These are phyloP conservation scores for Euplagia quadripunctaria DNA, from an alignment of 2,888 invertebrate genomes.

Conservation along the genomic window DNA sequence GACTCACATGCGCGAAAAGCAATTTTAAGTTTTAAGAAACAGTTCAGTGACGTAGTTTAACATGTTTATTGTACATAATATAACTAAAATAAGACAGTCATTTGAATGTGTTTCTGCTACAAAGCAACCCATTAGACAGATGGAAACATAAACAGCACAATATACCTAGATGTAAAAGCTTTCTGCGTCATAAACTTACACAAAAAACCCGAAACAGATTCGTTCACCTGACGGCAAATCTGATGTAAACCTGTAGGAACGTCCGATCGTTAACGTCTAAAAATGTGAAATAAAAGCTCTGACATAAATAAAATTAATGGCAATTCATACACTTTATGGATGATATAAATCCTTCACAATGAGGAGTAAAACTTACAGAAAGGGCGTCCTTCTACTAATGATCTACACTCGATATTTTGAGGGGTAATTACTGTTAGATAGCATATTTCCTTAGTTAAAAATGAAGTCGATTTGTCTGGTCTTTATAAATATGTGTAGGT, in stretches of 20 bases:
- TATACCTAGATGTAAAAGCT: neutral
- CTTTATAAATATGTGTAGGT: too few relatives aligned
- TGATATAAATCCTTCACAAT: slow-evolving; percentile 27
- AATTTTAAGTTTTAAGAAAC: too few relatives aligned
- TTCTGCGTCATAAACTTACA: neutral
- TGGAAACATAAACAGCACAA: neutral
- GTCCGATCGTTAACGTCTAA: slow-evolving; percentile 14
- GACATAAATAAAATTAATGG: neutral
- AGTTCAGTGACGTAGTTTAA: too few relatives aligned
- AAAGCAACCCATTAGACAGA: neutral
- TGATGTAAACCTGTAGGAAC: slow-evolving; percentile 3
- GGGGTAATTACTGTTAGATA: neutral
- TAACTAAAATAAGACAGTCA: neutral
- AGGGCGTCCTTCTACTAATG: neutral
- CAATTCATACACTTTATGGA: slow-evolving; percentile 31
- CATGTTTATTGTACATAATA: neutral
- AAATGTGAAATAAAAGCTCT: slow-evolving; percentile 14
- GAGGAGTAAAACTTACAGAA: neutral
- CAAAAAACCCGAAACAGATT: neutral
- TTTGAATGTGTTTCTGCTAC: neutral
- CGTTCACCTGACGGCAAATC: slow-evolving; percentile 14
- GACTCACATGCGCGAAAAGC: too few relatives aligned
- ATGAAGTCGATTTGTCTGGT: neutral
- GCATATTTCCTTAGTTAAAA: too few relatives aligned
- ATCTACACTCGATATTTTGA: neutral